These are phyloP conservation scores for Gorsachius goisagi DNA, from an alignment of 2,113 vertebrate genomes.

Conservation along the genomic window DNA sequence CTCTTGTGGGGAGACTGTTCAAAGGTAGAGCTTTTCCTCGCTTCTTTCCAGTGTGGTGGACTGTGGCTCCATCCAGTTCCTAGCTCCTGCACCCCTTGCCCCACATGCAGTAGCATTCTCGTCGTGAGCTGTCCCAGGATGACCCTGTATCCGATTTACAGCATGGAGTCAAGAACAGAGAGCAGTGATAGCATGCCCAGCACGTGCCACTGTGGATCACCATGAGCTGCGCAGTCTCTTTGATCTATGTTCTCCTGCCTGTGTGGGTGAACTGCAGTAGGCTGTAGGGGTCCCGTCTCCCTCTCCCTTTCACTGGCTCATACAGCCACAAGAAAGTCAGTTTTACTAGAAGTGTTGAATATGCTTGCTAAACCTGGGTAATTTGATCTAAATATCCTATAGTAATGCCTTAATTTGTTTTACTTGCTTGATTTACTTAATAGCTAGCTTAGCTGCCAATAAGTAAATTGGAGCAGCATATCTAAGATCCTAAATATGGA, in stretches of 20 bases:
- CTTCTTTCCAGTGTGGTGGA: background rate
- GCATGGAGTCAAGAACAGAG: background rate
- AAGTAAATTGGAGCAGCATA: background rate
- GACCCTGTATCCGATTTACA: background rate
- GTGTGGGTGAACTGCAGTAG: background rate
- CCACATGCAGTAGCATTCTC: background rate
- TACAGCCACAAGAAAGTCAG: background rate
- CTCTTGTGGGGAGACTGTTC: background rate
- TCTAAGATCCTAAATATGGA: background rate
- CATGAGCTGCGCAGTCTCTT: background rate
- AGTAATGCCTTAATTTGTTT: background rate
- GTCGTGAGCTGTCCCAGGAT: background rate
- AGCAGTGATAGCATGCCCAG: background rate
- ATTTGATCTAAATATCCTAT: background rate
- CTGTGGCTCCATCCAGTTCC: background rate
- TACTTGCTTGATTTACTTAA: background rate
- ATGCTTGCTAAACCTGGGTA: background rate
- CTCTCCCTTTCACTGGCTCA: background rate
- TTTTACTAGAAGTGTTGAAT: background rate
- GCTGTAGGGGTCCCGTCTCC: background rate
- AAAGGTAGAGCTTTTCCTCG: background rate
- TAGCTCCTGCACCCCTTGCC: background rate
- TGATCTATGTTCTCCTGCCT: background rate
- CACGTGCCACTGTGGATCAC: fast-evolving
- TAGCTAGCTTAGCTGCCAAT: background rate